Conservation (phyloP, 2,113 vertebrate species). For the Thomomys bottae region DNA sequence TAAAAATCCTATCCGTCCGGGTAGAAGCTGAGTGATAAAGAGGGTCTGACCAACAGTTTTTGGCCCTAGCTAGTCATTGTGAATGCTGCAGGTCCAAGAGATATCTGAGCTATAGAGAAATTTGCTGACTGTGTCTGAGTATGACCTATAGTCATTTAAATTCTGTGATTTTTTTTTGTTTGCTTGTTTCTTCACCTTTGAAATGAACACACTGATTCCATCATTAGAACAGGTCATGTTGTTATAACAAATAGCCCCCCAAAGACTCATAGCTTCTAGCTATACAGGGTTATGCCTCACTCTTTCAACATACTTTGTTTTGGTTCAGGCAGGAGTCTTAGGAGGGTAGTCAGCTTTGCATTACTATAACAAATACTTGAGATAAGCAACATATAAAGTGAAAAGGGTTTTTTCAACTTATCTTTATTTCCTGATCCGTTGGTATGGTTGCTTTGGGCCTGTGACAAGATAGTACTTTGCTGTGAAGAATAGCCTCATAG, state of each 20-base stretch:
- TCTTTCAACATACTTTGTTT: fast-evolving
- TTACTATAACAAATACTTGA: not conserved
- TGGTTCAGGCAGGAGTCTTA: not conserved
- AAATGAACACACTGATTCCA: not conserved
- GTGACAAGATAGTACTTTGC: too few species aligned
- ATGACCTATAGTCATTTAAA: not conserved
- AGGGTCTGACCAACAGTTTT: not conserved
- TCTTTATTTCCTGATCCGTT: not conserved
- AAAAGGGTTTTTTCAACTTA: not conserved
- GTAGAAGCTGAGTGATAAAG: not conserved
- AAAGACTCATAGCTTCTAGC: not conserved
- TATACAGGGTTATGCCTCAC: not conserved
- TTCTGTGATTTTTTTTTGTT: not conserved
- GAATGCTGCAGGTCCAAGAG: constrained; percentile 56
- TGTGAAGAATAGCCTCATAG: not conserved
- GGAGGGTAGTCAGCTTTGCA: not conserved
- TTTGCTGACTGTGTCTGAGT: constrained; percentile 35
- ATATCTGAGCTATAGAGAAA: constrained; percentile 74
- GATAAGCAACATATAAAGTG: not conserved
- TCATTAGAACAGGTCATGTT: not conserved
- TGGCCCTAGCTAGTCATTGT: not conserved
- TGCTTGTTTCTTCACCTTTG: not conserved
- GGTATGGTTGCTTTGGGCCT: not conserved
- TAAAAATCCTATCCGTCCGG: constrained; percentile 67
- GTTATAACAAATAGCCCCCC: not conserved